Evolutionary conservation across 2,797 vertebrate genomes (phyloP), one percentile per base, ranked within the genome.

Genomic region (Neosilurus mollespiculum): DNA sequence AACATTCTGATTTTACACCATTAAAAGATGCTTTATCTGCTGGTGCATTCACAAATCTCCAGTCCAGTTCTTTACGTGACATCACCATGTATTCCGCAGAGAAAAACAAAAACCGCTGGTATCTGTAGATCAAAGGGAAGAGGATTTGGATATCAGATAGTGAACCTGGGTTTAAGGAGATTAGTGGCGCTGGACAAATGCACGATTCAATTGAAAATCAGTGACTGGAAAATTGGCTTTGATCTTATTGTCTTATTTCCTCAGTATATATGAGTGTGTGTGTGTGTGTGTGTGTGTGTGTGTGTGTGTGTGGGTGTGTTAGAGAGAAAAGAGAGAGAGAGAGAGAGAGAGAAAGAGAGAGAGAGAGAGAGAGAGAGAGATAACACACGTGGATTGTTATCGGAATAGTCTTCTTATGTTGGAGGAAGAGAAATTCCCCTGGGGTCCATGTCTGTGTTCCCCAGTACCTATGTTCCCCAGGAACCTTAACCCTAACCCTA

Each of bases 151-250:
- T 77, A 61, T 77, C 56, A n/a, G 56, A 61, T 49, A 16, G 72
- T 34, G 72, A 20, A 58, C 9, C 34, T 3, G 14, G 49, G 61
- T 72, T 34, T 34, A 75, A 58, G 51, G 76, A 78, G 76, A 85
- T 87, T 84, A 87, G 51, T 53, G 69, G 16, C n/a, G 30, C 73
- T 71, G 72, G 77, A 82, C 51, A 84, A 79, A 65, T 58, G 78
- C 76, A 59, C 30, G 24, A 81, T 83, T 77, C 83, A 81, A 82
- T 66, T 79, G 70, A 77, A 84, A 80, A 85, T 49, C 84, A 54
- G 77, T 79, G 67, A 85, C 67, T 8, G 65, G 67, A 84, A 79
- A 78, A 83, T 81, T 85, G 62, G 59, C 22, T 82, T 61, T 80
- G 37, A 81, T 79, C 71, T 69, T 24, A 81, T 83, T 72, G 53